These are phyloP conservation scores for Mesitornis unicolor DNA, from an alignment of 2,113 vertebrate species.

Conservation along the genomic window DNA sequence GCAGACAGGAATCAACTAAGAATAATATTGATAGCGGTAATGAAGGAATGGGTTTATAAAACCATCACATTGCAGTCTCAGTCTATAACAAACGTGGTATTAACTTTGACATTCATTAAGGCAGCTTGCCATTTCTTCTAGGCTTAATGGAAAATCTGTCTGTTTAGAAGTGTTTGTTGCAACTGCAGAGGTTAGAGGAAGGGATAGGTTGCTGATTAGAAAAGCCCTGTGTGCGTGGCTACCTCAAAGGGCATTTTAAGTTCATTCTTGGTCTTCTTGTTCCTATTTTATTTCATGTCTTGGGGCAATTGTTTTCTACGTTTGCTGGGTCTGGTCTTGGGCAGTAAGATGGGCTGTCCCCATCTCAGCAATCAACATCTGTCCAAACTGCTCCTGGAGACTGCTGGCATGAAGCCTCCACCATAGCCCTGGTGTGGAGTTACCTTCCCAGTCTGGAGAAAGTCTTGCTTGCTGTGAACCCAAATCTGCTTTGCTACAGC, in stretches of 20 bases:
- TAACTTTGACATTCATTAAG: conserved; percentile 62
- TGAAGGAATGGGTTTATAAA: conserved; percentile 54
- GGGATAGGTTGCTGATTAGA: neutral
- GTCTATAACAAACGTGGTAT: conserved; percentile 30
- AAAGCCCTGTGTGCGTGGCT: neutral
- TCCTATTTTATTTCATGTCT: neutral
- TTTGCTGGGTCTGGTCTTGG: neutral
- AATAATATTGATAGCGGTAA: conserved; percentile 42
- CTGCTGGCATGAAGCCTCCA: neutral
- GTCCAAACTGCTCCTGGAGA: neutral
- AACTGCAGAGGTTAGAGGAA: neutral
- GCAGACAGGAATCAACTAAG: neutral
- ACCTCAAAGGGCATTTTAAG: conserved; percentile 30
- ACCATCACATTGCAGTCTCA: conserved; percentile 32
- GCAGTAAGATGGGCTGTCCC: neutral
- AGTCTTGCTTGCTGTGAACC: fast-evolving
- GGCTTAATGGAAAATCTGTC: conserved; percentile 52
- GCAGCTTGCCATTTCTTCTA: conserved; percentile 54
- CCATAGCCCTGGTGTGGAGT: neutral
- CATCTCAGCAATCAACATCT: neutral
- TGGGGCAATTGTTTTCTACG: neutral
- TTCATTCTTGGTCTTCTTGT: conserved; percentile 1
- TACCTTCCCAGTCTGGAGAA: neutral
- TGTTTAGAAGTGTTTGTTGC: conserved; percentile 27
- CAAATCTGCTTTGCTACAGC: neutral